Base-by-base conservation (phyloP, 1,140 invertebrate genomes). In the Coenobita brevimanus region DNA sequence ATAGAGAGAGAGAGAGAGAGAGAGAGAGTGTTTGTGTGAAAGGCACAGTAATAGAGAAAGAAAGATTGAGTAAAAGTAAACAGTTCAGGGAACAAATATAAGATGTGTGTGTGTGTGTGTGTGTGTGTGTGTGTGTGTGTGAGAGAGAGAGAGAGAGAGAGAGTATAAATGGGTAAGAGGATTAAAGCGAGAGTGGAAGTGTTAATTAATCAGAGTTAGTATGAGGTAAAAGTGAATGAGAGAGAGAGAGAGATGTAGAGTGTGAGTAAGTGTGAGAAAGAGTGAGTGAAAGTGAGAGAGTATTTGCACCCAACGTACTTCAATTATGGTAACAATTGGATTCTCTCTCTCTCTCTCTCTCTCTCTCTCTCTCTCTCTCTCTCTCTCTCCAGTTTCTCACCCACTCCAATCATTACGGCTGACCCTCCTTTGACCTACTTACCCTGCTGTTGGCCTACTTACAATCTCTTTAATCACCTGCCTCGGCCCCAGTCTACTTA, bases 111-210 rank as follows among this genome's bases (percentile, higher is more conserved):
- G 8, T 24, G 27, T 1, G 62, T 2, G 24, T 67, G 2, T 27
- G n/a, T 57, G 54, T 57, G 54, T 75, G 21, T 30, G n/a, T 75
- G 33, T 1, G n/a, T 17, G 73, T 24, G 69, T 17, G 69, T 15
- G 69, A 73, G 69, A 73, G 2, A 73, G 69, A 73, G 69, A 73
- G 30, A 73, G 30, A 73, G 21, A 71, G 27, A 71, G 27, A 71
- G 27, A 71, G 27, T n/a, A 33, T 2, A 17, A n/a, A 2, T 71
- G 27, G 27, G 27, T 71, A 8, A 13, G 8, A 15, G 15, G 27
- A 33, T 17, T 30, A 33, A 36, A 27, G 27, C 21, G 21, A 62
- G 38, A 76, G 41, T n/a, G 21, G 21, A 24, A 76, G 43, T 10
- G 43, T 8, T 43, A 43, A n/a, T n/a, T n/a, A n/a, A 67, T 67